Evolutionary conservation across 2,113 vertebrate genomes (phyloP), one percentile per base, ranked within the genome.

Genomic region (Puffinus mauretanicus): DNA sequence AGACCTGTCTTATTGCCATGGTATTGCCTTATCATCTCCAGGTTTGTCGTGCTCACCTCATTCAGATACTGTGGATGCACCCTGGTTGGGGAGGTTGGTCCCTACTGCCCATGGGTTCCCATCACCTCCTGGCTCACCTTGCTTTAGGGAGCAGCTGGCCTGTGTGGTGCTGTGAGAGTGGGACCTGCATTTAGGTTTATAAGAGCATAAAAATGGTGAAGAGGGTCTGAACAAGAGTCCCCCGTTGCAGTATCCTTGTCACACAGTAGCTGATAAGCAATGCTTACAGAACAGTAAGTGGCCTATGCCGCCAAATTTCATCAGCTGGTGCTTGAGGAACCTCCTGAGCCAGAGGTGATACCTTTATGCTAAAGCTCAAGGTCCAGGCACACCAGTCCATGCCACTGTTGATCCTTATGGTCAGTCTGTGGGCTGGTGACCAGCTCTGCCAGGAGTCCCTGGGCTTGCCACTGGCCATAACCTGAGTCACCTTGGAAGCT

Each of bases 1-100:
- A 8, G 60, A 32, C 15, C 13, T 65, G 3, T 77, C 52, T 60
- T 3, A 1, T 38, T 2, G 1, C 27, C 0, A 0, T 14, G 11
- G 15, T 30, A 1, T 55, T 65, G 30, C 36, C 22, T 77, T 29
- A 7, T 65, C 1, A 0, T 62, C 54, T 87, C 49, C 49, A 94
- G 73, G 67, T 93, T 73, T 81, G 90, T 91, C 20, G 10, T 84
- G 13, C 22, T 83, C 19, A 6, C 15, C 9, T 81, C 13, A 2
- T 60, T 73, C 9, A 11, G 26, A 9, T 14, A 10, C 10, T 65
- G 25, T 55, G 62, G 62, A 4, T 44, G 51, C 16, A 38, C 15
- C 5, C 3, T 69, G 24, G 9, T 0, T 73, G 55, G 66, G 65
- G 61, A 73, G 38, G 24, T 4, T 70, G 20, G 9, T 27, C 25